A percentile compares a stretch with the other conserved stretches of the same genome.
Conservation (phyloP, 2,797 vertebrate species). For the Melanotaenia nigrans region DNA sequence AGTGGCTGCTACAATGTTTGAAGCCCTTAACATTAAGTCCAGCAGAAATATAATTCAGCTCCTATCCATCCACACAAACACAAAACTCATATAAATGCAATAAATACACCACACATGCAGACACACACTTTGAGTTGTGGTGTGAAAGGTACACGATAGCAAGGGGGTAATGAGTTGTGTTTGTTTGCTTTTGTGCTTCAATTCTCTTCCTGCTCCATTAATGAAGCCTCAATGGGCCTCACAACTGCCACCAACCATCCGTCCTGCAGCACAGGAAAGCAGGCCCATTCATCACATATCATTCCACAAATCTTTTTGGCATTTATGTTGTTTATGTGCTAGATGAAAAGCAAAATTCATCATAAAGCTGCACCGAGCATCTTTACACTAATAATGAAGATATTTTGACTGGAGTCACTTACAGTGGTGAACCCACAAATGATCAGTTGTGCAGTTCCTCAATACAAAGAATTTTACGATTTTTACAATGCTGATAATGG, state of each 20-base stretch:
- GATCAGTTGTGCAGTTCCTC: neutral
- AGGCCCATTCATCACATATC: conserved; percentile 3
- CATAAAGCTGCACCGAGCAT: neutral
- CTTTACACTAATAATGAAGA: neutral
- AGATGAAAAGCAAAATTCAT: neutral
- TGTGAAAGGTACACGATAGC: conserved; percentile 78
- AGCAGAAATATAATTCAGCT: conserved; percentile 1
- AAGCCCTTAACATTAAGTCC: neutral
- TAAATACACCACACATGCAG: conserved; percentile 49
- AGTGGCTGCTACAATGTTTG: neutral
- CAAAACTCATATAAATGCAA: conserved; percentile 56
- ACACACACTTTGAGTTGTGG: conserved; percentile 72
- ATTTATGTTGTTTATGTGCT: neutral
- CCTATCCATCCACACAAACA: conserved; percentile 35
- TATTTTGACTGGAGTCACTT: neutral
- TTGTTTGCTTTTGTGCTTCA: conserved; percentile 72
- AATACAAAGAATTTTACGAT: neutral
- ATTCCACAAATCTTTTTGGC: neutral
- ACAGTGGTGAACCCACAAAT: neutral
- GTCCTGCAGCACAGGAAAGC: conserved; percentile 29
- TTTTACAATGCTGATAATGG: neutral
- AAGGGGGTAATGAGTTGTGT: conserved; percentile 72
- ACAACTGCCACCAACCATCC: conserved; percentile 38
- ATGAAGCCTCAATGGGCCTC: conserved; percentile 74
- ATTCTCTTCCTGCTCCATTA: conserved; percentile 76